phyloP scores from a whole-genome alignment of 2,113 vertebrate genomes.

The Periophthalmus modestus region DNA sequence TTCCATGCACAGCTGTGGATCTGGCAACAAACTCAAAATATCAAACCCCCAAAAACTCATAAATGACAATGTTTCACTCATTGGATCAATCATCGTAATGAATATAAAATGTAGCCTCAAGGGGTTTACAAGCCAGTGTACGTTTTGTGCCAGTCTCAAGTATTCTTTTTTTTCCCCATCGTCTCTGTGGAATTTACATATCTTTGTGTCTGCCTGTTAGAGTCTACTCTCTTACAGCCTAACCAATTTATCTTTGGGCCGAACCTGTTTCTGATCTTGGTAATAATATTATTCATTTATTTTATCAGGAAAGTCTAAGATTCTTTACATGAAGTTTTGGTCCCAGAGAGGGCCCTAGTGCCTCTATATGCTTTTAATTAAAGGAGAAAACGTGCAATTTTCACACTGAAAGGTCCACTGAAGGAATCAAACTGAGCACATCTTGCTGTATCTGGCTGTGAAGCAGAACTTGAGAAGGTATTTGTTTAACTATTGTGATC shows the following conservation, averaged over 20 bases:
- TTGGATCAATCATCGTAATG: background rate
- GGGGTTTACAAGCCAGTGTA: background rate
- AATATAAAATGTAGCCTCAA: background rate
- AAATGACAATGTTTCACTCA: conserved; percentile 29
- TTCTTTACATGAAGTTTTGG: background rate
- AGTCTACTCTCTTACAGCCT: no score
- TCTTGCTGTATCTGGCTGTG: no score
- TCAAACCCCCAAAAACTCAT: conserved; percentile 23
- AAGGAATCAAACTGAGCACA: no score
- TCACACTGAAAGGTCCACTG: no score
- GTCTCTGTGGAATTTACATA: background rate
- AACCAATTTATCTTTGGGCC: background rate
- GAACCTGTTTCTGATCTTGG: no score
- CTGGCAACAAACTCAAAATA: conserved; percentile 30
- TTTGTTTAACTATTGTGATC: background rate
- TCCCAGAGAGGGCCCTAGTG: background rate
- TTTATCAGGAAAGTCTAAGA: background rate
- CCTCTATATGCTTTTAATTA: no score
- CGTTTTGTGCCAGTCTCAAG: background rate
- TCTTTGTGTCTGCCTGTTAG: background rate
- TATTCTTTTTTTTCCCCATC: background rate
- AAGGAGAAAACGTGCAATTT: background rate
- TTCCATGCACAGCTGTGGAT: conserved; percentile 11
- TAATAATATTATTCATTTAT: background rate
- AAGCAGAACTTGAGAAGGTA: background rate